Percentiles rank a stretch among this genome's conserved stretches.
Evolutionary conservation across 2,888 invertebrate species (phyloP).

Genomic region (Acanthoscelides obtectus): DNA sequence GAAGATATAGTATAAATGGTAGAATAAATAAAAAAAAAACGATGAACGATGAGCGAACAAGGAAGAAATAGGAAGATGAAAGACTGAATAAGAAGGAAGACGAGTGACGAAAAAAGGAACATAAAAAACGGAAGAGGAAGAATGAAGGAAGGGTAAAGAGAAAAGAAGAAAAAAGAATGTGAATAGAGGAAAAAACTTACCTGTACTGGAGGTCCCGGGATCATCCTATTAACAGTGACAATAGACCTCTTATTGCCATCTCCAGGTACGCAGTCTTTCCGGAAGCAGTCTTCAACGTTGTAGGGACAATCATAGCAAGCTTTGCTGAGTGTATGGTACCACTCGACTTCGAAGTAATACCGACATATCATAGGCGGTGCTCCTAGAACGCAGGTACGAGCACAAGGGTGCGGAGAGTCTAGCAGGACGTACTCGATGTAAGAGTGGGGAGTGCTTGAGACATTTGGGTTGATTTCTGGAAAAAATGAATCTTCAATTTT

Average conservation of each 20-base stretch:
- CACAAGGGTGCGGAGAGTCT: constrained; percentile 51
- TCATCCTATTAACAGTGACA: constrained; percentile 75
- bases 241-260: constrained; percentile 76
- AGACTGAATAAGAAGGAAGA: too few relatives aligned
- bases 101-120: too few relatives aligned
- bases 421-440: constrained; percentile 37
- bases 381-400: constrained; percentile 59
- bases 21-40: too few relatives aligned
- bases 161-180: too few relatives aligned
- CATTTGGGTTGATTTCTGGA: constrained; percentile 14
- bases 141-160: too few relatives aligned
- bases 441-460: constrained; percentile 14
- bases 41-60: too few relatives aligned
- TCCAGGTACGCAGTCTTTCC: constrained; percentile 76
- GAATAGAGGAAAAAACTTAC: too few relatives aligned
- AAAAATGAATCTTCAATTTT: too few relatives aligned
- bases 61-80: too few relatives aligned
- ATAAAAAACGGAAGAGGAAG: too few relatives aligned
- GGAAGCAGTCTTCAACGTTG: constrained; percentile 67
- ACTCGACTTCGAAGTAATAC: constrained; percentile 72
- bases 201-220: constrained; percentile 84
- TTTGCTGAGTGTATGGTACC: constrained; percentile 82
- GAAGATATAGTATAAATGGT: too few relatives aligned
- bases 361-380: constrained; percentile 62
- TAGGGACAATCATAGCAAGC: constrained; percentile 82